Percentiles rank a stretch among this genome's conserved stretches.
phyloP scores from a whole-genome alignment of 1,140 invertebrate genomes.

The Proales similis region DNA sequence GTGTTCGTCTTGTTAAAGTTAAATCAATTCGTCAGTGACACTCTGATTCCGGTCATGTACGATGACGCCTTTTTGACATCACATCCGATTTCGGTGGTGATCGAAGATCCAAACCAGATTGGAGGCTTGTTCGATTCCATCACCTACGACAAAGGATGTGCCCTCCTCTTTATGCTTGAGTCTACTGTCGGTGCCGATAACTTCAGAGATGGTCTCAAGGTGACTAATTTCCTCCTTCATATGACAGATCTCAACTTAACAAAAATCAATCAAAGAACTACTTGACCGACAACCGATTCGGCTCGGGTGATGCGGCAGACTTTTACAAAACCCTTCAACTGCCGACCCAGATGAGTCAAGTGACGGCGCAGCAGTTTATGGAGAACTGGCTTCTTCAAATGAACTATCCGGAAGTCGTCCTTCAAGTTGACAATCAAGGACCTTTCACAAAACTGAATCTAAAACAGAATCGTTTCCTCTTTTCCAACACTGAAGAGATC shows the following conservation, averaged over 20 bases:
- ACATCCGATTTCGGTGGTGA: constrained; percentile 23
- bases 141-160: constrained; percentile 64
- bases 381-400: constrained; percentile 30
- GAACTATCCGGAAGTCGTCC: constrained; percentile 33
- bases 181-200: constrained; percentile 2
- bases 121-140: constrained; percentile 86
- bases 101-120: constrained; percentile 60
- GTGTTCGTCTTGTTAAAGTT: not conserved
- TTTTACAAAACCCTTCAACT: constrained; percentile 21
- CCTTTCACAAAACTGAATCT: too few species aligned
- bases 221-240: not conserved
- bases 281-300: not conserved
- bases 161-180: constrained; percentile 25
- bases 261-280: constrained; percentile 18
- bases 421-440: not conserved
- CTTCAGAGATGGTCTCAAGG: constrained; percentile 27
- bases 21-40: constrained; percentile 27
- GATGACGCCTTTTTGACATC: constrained; percentile 34
- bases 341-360: constrained; percentile 12
- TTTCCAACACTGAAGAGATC: too few species aligned
- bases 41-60: constrained; percentile 9
- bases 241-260: not conserved
- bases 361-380: constrained; percentile 22
- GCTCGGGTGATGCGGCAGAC: constrained; percentile 9
- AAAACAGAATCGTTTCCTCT: too few species aligned